Conservation (phyloP, 2,797 vertebrate genomes). For the Pogonophryne albipinna region DNA sequence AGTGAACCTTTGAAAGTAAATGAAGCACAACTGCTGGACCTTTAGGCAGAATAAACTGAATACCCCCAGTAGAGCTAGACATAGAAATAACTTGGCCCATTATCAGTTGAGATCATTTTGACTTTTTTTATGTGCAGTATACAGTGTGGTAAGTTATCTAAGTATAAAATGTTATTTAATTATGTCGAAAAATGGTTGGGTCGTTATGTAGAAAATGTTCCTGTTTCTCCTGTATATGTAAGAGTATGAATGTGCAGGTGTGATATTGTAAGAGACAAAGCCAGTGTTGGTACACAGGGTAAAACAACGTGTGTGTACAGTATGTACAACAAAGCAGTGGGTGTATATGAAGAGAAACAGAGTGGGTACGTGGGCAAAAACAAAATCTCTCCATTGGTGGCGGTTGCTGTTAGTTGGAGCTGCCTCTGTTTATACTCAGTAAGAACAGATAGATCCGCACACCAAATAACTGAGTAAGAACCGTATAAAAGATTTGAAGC, state of each 20-base stretch:
- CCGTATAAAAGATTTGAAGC: too few relatives aligned
- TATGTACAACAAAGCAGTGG: constrained; percentile 1
- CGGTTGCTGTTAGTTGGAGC: constrained; percentile 47
- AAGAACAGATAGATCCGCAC: too few relatives aligned
- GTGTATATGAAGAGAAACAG: constrained; percentile 26
- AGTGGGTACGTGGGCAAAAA: constrained; percentile 13
- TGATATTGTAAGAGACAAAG: neutral
- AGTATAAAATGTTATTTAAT: neutral
- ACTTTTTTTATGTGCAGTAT: neutral
- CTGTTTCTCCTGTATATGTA: neutral
- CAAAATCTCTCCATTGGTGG: constrained; percentile 30
- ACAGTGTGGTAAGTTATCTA: neutral
- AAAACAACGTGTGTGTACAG: constrained; percentile 19
- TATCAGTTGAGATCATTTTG: neutral
- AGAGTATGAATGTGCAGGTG: neutral
- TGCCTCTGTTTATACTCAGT: constrained; percentile 51
- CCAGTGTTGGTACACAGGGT: neutral
- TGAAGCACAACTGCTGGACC: neutral
- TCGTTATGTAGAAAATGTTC: neutral
- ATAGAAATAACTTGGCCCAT: constrained; percentile 6
- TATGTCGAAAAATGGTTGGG: neutral
- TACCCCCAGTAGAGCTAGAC: neutral
- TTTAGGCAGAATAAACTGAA: neutral
- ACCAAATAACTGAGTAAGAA: too few relatives aligned
- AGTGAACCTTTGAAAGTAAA: neutral